These are phyloP conservation scores for Shargacucullia verbasci DNA, from an alignment of 2,888 invertebrate genomes.

Conservation along the genomic window DNA sequence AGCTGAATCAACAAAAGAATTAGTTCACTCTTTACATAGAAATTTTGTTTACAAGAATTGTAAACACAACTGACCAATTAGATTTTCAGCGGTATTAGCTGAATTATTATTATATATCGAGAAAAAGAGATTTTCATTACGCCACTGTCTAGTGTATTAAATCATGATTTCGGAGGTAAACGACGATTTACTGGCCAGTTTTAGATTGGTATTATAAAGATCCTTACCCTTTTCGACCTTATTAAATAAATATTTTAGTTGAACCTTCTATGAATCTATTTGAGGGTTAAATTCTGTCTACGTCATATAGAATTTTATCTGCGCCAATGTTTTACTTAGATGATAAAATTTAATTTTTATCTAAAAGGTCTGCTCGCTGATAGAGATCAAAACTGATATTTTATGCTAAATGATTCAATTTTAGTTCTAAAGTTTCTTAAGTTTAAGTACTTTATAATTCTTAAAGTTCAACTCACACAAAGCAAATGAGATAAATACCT, in stretches of 20 bases:
- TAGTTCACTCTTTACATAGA: no score
- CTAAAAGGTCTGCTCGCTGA: not conserved
- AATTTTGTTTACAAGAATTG: constrained; percentile 24
- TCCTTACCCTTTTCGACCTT: constrained; percentile 4
- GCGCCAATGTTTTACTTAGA: constrained; percentile 2
- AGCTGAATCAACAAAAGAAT: no score
- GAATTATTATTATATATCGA: constrained; percentile 18
- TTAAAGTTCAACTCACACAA: not conserved
- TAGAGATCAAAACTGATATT: constrained; percentile 8
- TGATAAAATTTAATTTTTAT: constrained; percentile 7
- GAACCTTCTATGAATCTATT: not conserved
- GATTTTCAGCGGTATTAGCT: constrained; percentile 19
- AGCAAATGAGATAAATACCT: no score
- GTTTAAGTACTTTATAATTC: not conserved
- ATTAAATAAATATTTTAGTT: not conserved
- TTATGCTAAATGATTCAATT: constrained; percentile 13
- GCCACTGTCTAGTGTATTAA: constrained; percentile 2
- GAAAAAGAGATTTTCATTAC: constrained; percentile 11
- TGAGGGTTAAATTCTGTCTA: constrained; percentile 1
- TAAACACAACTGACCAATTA: constrained; percentile 3
- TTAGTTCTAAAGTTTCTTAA: not conserved
- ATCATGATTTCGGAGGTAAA: constrained; percentile 14
- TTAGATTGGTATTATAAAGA: constrained; percentile 1
- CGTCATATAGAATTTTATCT: constrained; percentile 12
- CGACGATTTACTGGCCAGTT: not conserved